phyloP scores from a whole-genome alignment of 1,140 invertebrate genomes.

The Theocolax elegans region DNA sequence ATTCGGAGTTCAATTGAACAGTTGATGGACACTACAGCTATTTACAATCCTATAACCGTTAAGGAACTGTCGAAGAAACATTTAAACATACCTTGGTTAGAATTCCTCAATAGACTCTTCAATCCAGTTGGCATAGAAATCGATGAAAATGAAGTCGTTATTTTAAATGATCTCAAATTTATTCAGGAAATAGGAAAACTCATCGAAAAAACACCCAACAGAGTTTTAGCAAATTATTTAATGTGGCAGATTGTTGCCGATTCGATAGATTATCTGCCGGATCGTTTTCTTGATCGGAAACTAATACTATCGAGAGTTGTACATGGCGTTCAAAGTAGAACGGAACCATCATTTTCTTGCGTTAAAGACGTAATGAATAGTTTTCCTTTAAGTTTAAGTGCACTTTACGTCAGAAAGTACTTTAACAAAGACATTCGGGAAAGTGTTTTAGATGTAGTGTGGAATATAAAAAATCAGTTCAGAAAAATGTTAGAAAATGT shows the following conservation, averaged over 20 bases:
- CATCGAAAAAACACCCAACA: constrained; percentile 70
- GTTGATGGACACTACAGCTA: neutral
- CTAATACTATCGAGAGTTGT: constrained; percentile 80
- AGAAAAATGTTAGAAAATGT: constrained; percentile 56
- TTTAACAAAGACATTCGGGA: constrained; percentile 78
- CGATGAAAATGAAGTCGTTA: constrained; percentile 75
- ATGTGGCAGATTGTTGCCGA: constrained; percentile 77
- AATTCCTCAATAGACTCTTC: constrained; percentile 4
- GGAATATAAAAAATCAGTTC: constrained; percentile 75
- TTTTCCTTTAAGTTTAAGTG: constrained; percentile 80
- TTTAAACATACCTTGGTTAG: neutral
- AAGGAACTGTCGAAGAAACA: neutral
- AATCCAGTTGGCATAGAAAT: constrained; percentile 71
- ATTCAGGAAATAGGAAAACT: constrained; percentile 75
- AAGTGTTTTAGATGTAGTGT: constrained; percentile 84
- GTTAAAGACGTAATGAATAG: constrained; percentile 77
- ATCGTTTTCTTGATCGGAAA: constrained; percentile 76
- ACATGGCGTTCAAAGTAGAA: constrained; percentile 74
- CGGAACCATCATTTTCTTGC: constrained; percentile 85
- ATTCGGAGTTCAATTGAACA: neutral
- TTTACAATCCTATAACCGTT: neutral
- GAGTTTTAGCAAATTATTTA: constrained; percentile 76
- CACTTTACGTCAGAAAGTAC: constrained; percentile 79
- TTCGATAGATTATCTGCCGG: constrained; percentile 80
- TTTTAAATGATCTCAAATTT: constrained; percentile 83